phyloP scores from a whole-genome alignment of 2,797 vertebrate species.

The Catamblyrhynchus diadema region DNA sequence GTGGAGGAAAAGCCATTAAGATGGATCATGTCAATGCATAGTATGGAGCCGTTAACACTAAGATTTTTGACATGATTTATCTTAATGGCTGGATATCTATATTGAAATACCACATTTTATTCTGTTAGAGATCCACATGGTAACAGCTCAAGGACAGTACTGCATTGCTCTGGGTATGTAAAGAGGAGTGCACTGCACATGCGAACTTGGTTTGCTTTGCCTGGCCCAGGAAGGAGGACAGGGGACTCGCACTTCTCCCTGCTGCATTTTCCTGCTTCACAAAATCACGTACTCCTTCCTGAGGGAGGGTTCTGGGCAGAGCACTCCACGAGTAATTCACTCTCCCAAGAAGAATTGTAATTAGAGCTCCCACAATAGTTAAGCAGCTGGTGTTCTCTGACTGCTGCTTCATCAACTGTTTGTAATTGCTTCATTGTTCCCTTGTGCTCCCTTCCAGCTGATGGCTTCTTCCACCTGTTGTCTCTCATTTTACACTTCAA shows the following conservation, averaged over 20 bases:
- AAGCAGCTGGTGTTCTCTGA: constrained; percentile 65
- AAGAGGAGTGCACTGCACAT: neutral
- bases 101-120: constrained; percentile 18
- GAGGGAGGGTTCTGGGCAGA: constrained; percentile 21
- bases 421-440: constrained; percentile 54
- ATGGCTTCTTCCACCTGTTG: constrained; percentile 60
- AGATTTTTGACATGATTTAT: constrained; percentile 28
- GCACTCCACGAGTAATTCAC: neutral
- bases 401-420: constrained; percentile 65
- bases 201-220: neutral
- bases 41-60: neutral
- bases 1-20: constrained; percentile 12
- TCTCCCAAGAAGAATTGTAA: constrained; percentile 50
- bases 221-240: neutral
- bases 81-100: neutral
- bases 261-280: neutral
- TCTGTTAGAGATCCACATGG: neutral
- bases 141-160: neutral
- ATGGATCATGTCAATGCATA: neutral
- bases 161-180: neutral
- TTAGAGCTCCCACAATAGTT: constrained; percentile 61
- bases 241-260: neutral
- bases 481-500: constrained; percentile 16
- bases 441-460: constrained; percentile 54
- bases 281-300: neutral